phyloP scores from a whole-genome alignment of 2,888 invertebrate genomes.

The Pristionchus japonicus region DNA sequence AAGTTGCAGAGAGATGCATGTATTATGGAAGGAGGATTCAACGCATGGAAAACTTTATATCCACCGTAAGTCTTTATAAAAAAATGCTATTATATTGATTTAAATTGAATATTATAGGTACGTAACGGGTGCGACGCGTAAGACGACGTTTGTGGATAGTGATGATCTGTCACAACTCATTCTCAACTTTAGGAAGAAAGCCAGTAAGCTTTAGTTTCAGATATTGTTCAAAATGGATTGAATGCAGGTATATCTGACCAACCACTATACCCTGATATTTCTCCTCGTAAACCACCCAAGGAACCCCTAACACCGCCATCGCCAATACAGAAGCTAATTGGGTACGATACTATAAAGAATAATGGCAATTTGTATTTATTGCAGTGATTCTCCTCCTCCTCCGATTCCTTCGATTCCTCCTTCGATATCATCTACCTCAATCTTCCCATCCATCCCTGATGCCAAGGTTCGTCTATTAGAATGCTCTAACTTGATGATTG shows the following conservation, averaged over 20 bases:
- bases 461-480: neutral
- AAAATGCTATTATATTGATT: neutral
- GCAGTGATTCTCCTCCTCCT: neutral
- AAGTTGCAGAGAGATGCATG: neutral
- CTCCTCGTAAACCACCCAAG: neutral
- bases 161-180: constrained; percentile 15
- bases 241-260: neutral
- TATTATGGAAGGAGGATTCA: constrained; percentile 68
- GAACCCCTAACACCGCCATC: neutral
- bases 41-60: constrained; percentile 61
- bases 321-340: neutral
- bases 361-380: neutral
- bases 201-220: neutral
- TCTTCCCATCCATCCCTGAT: neutral
- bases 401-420: constrained; percentile 23
- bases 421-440: neutral
- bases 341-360: neutral
- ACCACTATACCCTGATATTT: neutral
- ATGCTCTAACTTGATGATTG: too few species aligned
- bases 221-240: neutral
- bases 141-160: neutral
- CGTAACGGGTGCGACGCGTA: neutral
- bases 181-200: neutral
- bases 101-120: neutral
- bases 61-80: constrained; percentile 47